Conservation (phyloP, 2,888 invertebrate genomes). For the Neoitamus cyanurus region DNA sequence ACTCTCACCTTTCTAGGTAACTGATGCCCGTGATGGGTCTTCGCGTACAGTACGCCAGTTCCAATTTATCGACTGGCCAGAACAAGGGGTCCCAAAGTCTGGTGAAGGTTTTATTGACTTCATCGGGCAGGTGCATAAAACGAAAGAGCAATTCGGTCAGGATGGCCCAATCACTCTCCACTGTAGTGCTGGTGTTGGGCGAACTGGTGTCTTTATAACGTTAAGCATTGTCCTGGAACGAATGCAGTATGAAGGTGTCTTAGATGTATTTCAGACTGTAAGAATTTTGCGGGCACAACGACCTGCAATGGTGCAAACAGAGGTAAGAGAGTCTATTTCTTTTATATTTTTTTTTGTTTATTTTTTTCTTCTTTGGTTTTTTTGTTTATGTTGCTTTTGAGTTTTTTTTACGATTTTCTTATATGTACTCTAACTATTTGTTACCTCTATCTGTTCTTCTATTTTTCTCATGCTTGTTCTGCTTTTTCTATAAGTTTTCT, state of each 20-base stretch:
- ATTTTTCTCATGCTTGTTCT: too few species aligned
- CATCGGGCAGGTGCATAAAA: conserved; percentile 99
- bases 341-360: not conserved
- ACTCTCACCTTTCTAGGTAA: conserved; percentile 72
- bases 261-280: conserved; percentile 99
- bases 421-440: too few species aligned
- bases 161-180: conserved; percentile 99
- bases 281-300: conserved; percentile 97
- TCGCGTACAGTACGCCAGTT: conserved; percentile 96
- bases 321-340: conserved; percentile 72
- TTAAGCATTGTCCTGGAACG: conserved; percentile 97
- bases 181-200: conserved; percentile 98
- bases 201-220: conserved; percentile 98
- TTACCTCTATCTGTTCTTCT: too few species aligned
- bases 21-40: conserved; percentile 96
- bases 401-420: too few species aligned
- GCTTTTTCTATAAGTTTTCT: too few species aligned
- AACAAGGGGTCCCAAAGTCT: conserved; percentile 95
- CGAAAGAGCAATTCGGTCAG: conserved; percentile 99
- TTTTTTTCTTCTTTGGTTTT: not conserved
- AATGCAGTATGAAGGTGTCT: conserved; percentile 98
- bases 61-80: conserved; percentile 97
- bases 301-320: conserved; percentile 99
- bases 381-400: not conserved
- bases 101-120: conserved; percentile 99